Evolutionary conservation across 2,113 vertebrate species (phyloP).

Genomic region (Illadopsis cleaveri): DNA sequence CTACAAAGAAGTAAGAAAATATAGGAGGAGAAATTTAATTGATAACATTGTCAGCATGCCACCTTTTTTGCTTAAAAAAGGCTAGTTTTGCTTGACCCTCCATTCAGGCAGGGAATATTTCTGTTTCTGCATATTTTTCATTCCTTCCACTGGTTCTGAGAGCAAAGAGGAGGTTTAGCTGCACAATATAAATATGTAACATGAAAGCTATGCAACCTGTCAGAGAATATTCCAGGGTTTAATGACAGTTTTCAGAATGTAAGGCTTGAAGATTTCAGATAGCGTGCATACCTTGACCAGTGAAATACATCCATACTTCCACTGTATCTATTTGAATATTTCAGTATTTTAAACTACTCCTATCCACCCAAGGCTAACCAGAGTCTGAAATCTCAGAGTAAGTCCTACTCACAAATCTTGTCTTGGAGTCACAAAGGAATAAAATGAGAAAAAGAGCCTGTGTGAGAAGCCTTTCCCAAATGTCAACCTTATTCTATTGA

Average conservation of each 20-base stretch:
- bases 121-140: not conserved
- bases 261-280: constrained; percentile 28
- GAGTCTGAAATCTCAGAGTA: not conserved
- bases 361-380: not conserved
- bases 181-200: constrained; percentile 53
- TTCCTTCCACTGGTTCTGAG: constrained; percentile 1
- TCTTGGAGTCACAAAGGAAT: not conserved
- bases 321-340: constrained; percentile 37
- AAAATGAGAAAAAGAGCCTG: not conserved
- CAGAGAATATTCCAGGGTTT: constrained; percentile 40
- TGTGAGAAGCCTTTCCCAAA: not conserved
- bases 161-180: constrained; percentile 41
- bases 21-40: not conserved
- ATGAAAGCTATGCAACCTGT: constrained; percentile 29
- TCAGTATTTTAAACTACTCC: constrained; percentile 31
- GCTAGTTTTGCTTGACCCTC: not conserved
- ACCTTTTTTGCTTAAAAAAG: not conserved
- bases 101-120: not conserved
- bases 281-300: not conserved
- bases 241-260: constrained; percentile 52
- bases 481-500: not conserved
- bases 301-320: not conserved
- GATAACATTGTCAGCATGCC: not conserved
- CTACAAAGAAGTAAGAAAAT: not conserved
- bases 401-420: not conserved